Conservation (phyloP, 2,888 invertebrate species). For the Cyclophora punctaria region DNA sequence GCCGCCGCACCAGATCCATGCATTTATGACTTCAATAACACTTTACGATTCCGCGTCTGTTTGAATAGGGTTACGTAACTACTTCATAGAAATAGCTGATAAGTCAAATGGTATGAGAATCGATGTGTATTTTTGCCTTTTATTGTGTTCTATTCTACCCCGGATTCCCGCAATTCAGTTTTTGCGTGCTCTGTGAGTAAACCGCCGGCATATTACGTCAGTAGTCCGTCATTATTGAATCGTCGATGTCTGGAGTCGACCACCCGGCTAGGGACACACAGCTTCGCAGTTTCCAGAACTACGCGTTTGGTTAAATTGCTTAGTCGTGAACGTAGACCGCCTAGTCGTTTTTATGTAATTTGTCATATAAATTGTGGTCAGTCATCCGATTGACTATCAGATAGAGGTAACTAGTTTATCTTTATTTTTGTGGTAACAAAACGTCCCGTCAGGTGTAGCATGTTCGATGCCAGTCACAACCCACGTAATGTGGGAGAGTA, state of each 20-base stretch:
- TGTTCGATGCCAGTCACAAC: too few species aligned
- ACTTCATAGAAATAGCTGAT: conserved; percentile 41
- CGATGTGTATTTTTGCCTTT: conserved; percentile 29
- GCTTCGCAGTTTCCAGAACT: conserved; percentile 38
- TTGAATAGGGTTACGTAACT: conserved; percentile 38
- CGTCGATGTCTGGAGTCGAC: conserved; percentile 43
- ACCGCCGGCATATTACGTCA: conserved; percentile 50
- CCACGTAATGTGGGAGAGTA: too few species aligned
- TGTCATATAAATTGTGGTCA: too few species aligned
- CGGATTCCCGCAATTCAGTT: conserved; percentile 50
- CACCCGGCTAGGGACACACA: conserved; percentile 57
- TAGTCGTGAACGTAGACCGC: conserved; percentile 11
- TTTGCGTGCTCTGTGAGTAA: conserved; percentile 43
- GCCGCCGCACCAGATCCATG: conserved; percentile 3
- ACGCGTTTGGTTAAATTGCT: conserved; percentile 14
- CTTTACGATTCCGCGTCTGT: conserved; percentile 36
- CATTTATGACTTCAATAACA: conserved; percentile 38
- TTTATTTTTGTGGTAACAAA: too few species aligned
- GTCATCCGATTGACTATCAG: too few species aligned
- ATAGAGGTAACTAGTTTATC: too few species aligned
- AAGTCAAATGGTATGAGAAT: conserved; percentile 18
- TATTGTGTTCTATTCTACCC: conserved; percentile 37
- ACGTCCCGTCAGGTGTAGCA: too few species aligned
- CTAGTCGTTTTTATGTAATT: conserved; percentile 1
- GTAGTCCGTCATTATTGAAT: conserved; percentile 57